These are phyloP conservation scores for Callaeas wilsoni DNA, from an alignment of 2,113 vertebrate genomes.

Conservation along the genomic window DNA sequence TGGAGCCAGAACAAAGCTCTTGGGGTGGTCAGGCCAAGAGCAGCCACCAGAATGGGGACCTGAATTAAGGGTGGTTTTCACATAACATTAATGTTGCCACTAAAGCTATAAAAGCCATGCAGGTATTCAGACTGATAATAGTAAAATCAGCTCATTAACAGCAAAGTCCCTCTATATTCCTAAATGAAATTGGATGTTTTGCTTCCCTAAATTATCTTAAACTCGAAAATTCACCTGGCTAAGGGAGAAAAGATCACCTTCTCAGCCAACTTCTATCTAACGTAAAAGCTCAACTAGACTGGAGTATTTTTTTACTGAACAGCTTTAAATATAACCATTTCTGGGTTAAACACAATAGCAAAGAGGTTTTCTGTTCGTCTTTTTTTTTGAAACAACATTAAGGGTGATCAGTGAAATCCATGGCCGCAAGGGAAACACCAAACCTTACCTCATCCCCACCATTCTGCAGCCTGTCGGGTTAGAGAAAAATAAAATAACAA, in stretches of 20 bases:
- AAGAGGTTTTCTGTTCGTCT: background rate
- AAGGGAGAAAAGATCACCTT: background rate
- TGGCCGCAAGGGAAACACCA: background rate
- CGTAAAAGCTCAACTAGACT: background rate
- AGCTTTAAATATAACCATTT: background rate
- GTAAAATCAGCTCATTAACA: background rate
- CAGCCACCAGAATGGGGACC: accelerated
- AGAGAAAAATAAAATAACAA: background rate
- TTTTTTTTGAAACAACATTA: background rate
- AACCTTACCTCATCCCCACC: background rate
- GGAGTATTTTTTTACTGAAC: background rate
- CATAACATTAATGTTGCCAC: background rate
- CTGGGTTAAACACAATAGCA: background rate
- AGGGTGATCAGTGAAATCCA: background rate
- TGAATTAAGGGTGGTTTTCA: background rate
- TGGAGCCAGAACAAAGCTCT: background rate
- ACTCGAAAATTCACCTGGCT: background rate
- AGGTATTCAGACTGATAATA: background rate
- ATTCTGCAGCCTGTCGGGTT: background rate
- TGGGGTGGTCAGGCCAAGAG: background rate
- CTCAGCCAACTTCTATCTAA: background rate
- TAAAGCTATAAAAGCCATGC: background rate
- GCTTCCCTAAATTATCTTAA: background rate
- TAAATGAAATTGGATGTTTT: background rate
- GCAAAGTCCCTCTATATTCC: background rate